Conservation (phyloP, 2,888 invertebrate genomes). For the Eudemis profundana region DNA sequence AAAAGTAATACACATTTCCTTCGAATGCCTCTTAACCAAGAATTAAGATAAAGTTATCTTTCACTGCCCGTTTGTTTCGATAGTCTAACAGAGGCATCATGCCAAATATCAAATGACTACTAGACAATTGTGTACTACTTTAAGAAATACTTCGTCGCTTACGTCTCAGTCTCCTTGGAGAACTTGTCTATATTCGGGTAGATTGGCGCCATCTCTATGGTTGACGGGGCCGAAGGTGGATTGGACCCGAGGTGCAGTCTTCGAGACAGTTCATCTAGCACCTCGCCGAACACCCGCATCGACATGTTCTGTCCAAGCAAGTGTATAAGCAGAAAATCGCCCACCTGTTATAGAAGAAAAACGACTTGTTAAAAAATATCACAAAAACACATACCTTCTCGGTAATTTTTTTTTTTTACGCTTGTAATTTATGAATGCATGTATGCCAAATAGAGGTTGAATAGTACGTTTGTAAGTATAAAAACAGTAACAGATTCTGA, state of each 20-base stretch:
- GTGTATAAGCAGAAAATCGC: slow-evolving; percentile 93
- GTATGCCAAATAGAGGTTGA: not conserved
- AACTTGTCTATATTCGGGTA: slow-evolving; percentile 92
- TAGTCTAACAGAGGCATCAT: slow-evolving; percentile 29
- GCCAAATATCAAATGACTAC: slow-evolving; percentile 30
- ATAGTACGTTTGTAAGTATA: not conserved
- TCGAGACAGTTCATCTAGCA: slow-evolving; percentile 91
- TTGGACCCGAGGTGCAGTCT: slow-evolving; percentile 89
- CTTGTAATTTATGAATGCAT: not conserved
- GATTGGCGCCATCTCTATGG: slow-evolving; percentile 94
- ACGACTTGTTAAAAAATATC: not conserved
- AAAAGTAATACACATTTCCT: slow-evolving; percentile 42
- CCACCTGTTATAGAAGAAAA: slow-evolving; percentile 86
- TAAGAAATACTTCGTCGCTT: slow-evolving; percentile 61
- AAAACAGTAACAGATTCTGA: not conserved
- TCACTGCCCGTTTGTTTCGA: slow-evolving; percentile 21
- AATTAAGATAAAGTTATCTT: slow-evolving; percentile 27
- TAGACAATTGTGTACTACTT: slow-evolving; percentile 38
- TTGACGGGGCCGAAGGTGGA: slow-evolving; percentile 94
- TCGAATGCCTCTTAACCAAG: slow-evolving; percentile 35
- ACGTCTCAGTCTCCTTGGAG: slow-evolving; percentile 94
- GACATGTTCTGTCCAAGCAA: slow-evolving; percentile 95
- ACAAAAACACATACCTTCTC: not conserved
- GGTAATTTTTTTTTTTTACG: not conserved
- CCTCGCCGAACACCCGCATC: slow-evolving; percentile 91